Evolutionary conservation across 2,888 invertebrate species (phyloP), one percentile per base, ranked within the genome.

Genomic region (Epiblema foenella): DNA sequence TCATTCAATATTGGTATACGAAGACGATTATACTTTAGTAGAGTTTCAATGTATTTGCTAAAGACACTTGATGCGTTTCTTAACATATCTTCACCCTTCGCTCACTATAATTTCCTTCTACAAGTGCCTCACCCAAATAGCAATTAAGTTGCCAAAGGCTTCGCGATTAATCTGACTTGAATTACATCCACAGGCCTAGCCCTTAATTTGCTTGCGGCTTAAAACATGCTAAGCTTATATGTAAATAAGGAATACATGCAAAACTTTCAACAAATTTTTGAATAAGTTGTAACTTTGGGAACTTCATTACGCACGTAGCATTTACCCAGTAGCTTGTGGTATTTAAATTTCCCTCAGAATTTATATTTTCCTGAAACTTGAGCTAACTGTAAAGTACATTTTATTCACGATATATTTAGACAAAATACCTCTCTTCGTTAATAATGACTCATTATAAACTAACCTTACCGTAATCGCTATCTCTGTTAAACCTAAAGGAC

Each of bases 131-230:
- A 49, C 18, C 66, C 37, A 71, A 62, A 62, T 51, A 67, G 39
- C 71, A 71, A 71, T 71, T 60, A 71, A 60, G 52, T 65, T 69
- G 56, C 17, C 62, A 71, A 71, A 62, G 71, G 71, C 71, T 71
- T 71, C 71, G 56, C 67, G 67, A 71, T 71, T 67, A 67, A 62
- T 39, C 67, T 15, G 60, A 56, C 56, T 71, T 71, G 51, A 62
- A 67, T 71, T 57, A 67, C 71, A 67, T 67, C 67, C 49, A 66
- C 59, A 60, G 60, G 54, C 42, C 51, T 12, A 42, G n/a, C 49
- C 56, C 68, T 29, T 62, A 60, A 39, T 66, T 66, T 42, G 20
- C 33, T 54, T 56, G 62, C 37, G 29, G 33, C 59, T 18, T 65
- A 33, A 62, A 54, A 52, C 42, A 51, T 58, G 57, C 57, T 29